Base-by-base conservation (phyloP, 2,888 invertebrate genomes). In the Elmis aenea region DNA sequence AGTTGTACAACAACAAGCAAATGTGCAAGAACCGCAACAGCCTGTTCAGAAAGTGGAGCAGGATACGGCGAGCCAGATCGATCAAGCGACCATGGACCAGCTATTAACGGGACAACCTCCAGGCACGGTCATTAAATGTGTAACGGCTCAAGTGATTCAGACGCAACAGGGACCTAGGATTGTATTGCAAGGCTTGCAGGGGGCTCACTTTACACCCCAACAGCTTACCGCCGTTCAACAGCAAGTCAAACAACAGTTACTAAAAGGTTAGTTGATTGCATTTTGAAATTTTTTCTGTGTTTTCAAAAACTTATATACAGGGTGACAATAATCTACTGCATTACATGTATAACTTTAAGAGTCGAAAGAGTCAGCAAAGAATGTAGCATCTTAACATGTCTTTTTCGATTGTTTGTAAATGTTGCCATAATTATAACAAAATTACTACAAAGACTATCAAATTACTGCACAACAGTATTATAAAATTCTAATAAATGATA, bases 121-220 rank as follows among this genome's bases (percentile, higher is more conserved):
- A 0, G 89, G 89, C 32, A 89, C 89, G 0, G 78, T 88, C 1
- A 86, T 90, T 39, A 89, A 88, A 64, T 86, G 88, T 52, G 88
- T 89, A 4, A 89, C 88, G 0, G 89, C 88, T 1, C 87, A 89
- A 69, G 85, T 89, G 5, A 83, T 89, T 62, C 87, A 87, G 65
- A 88, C 89, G 0, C 80, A 79, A 37, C 84, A 85, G 53, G 89
- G 90, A 0, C 89, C 90, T 2, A 78, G 88, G 52, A 90, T 91
- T 51, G 86, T 91, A 6, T 67, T 91, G 33, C 89, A 90, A 63
- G 90, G 90, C 5, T 69, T 90, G 13, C 85, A 87, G 48, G 87
- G 88, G 0, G 83, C 86, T 41, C 84, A 87, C 48, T 81, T 91
- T 48, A 84, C 88, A 0, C 83, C 81, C 1, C 85, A 86, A 47